phyloP scores from a whole-genome alignment of 2,113 vertebrate genomes.

The Phaethornis superciliosus region DNA sequence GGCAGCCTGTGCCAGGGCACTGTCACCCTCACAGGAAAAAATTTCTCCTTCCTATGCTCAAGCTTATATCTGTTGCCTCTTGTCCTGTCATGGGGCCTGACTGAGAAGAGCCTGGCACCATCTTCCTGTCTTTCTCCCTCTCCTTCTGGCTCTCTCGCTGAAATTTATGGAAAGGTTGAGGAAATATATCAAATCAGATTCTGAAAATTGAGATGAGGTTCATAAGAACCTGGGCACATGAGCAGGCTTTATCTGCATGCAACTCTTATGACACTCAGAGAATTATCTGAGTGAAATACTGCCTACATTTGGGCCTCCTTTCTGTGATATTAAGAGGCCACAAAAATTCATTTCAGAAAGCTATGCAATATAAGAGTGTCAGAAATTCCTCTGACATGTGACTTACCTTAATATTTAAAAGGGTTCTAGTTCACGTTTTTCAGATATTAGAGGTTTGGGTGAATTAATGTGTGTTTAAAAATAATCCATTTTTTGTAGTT shows the following conservation, averaged over 20 bases:
- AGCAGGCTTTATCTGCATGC: background rate
- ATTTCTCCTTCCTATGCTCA: too few species aligned
- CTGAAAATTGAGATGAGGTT: background rate
- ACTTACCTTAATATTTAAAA: background rate
- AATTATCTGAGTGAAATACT: background rate
- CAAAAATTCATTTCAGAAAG: background rate
- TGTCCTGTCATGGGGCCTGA: too few species aligned
- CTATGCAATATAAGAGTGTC: background rate
- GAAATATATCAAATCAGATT: background rate
- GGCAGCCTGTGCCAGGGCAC: too few species aligned
- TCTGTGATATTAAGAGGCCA: background rate
- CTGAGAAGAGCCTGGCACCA: too few species aligned
- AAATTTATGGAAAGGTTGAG: background rate
- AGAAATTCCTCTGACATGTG: background rate
- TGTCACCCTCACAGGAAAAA: too few species aligned
- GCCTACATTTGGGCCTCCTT: accelerated
- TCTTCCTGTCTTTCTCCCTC: too few species aligned
- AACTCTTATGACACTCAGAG: background rate
- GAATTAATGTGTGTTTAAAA: background rate
- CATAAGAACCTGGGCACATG: background rate
- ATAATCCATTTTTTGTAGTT: background rate
- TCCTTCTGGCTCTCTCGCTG: background rate
- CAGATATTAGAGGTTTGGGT: background rate
- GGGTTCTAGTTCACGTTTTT: background rate
- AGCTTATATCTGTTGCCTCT: too few species aligned